Percentiles rank a stretch among this genome's conserved stretches.
Evolutionary conservation across 2,888 invertebrate genomes (phyloP).

Genomic region (Spodoptera picta): DNA sequence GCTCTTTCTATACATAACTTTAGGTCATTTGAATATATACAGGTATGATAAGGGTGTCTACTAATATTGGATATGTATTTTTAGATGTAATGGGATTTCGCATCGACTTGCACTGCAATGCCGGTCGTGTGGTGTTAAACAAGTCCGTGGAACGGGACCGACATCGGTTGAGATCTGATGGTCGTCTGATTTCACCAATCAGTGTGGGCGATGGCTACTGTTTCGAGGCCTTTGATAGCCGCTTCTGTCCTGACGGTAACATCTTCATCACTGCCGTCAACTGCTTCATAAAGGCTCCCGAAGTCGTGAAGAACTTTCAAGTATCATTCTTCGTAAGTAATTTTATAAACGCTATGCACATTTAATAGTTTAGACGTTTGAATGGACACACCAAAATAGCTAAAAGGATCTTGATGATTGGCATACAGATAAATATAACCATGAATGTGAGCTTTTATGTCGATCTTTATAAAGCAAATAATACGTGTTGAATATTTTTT

Average conservation of each 20-base stretch:
- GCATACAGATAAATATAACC: too few species aligned
- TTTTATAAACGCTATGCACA: background rate
- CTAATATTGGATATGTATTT: conserved; percentile 30
- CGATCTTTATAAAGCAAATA: too few species aligned
- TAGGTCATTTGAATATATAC: too few species aligned
- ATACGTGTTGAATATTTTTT: too few species aligned
- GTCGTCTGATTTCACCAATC: conserved; percentile 62
- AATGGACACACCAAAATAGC: too few species aligned
- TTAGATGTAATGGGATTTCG: conserved; percentile 77
- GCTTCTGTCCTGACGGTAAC: conserved; percentile 66
- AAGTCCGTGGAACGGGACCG: conserved; percentile 62
- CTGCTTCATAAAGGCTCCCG: conserved; percentile 71
- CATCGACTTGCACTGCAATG: conserved; percentile 65
- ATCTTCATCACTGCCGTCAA: conserved; percentile 69
- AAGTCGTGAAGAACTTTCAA: conserved; percentile 68
- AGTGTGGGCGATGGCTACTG: conserved; percentile 74
- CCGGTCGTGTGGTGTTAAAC: conserved; percentile 72
- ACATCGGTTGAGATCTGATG: conserved; percentile 69
- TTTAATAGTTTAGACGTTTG: too few species aligned
- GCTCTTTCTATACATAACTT: too few species aligned
- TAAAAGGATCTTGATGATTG: too few species aligned
- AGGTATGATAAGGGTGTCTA: background rate
- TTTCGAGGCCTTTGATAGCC: conserved; percentile 79
- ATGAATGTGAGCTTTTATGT: too few species aligned
- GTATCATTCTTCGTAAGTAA: conserved; percentile 80